Evolutionary conservation across 2,888 invertebrate genomes (phyloP), one percentile per base, ranked within the genome.

Genomic region (Scaptomyza tumidula): DNA sequence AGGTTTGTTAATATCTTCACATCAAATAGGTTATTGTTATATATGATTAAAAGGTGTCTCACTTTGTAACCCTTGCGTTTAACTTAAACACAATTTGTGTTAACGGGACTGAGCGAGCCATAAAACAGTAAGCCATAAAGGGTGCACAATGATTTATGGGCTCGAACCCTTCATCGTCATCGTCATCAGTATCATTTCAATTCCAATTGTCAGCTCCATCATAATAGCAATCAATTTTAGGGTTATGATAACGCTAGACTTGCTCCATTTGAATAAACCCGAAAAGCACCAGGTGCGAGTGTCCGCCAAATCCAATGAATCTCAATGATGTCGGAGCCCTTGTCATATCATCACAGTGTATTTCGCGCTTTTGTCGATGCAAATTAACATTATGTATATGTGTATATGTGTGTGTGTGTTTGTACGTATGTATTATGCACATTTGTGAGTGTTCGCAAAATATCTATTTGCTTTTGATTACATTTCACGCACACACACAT

Each of bases 271-370:
- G 77, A 79, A 80, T 80, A 82, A 61, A 71, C 66, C 54, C 60
- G 66, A 79, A 82, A 74, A 67, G 71, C 73, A 87, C 78, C 87
- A 89, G 88, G 88, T 89, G 89, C 78, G 78, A 81, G 85, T 81
- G 78, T 68, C 72, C 76, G 68, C 78, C 80, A 88, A 87, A 83
- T 89, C 80, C 87, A 79, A 88, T 86, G 88, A 89, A 89, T 89
- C 86, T 83, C 86, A 88, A 88, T 89, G 84, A 87, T 78, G 76
- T 63, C 75, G 70, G 53, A 59, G 76, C 31, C 78, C 62, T 79
- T 82, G 76, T 79, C 79, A 67, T 58, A 67, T 58, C 16, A n/a
- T 50, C 19, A n/a, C 35, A 50, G 35, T 50, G 43, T 31, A 35
- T 33, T 54, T 31, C 45, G 37, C 52, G 19, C 37, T 35, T 43